Conservation (phyloP, 2,797 vertebrate genomes). For the Notolabrus celidotus region DNA sequence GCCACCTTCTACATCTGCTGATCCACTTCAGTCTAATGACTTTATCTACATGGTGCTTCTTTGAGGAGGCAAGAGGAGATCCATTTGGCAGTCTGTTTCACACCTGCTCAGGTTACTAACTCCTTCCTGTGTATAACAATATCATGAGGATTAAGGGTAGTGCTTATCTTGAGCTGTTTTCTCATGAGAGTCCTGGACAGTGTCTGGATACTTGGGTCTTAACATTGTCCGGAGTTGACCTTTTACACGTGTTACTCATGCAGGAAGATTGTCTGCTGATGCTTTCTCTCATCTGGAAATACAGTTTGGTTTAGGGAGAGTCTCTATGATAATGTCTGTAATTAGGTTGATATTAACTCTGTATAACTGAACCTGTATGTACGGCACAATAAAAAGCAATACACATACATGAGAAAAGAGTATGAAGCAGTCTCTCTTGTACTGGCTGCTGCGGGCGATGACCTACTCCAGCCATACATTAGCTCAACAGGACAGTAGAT, state of each 20-base stretch:
- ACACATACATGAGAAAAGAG: too few species aligned
- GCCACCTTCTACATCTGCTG: conserved; percentile 47
- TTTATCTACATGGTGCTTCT: conserved; percentile 16
- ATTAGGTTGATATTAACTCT: too few species aligned
- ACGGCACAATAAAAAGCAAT: too few species aligned
- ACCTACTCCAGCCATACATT: too few species aligned
- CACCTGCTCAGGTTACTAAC: conserved; percentile 53
- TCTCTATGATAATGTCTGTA: too few species aligned
- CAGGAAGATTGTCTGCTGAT: not conserved
- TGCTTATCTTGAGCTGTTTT: conserved; percentile 11
- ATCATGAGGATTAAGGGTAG: not conserved
- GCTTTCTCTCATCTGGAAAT: not conserved
- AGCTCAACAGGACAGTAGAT: too few species aligned
- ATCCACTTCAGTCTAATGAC: conserved; percentile 33
- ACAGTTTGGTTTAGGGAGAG: not conserved
- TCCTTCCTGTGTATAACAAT: not conserved
- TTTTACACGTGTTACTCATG: not conserved
- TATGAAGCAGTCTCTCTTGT: too few species aligned
- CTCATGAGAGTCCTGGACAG: not conserved
- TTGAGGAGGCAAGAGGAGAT: conserved; percentile 25
- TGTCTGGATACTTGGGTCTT: too few species aligned
- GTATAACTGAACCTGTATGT: too few species aligned
- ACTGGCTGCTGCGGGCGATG: too few species aligned
- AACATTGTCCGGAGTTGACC: not conserved
- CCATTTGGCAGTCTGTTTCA: conserved; percentile 19